A percentile compares a stretch with the other conserved stretches of the same genome.
Evolutionary conservation across 1,140 invertebrate genomes (phyloP).

Genomic region (Linepithema humile): DNA sequence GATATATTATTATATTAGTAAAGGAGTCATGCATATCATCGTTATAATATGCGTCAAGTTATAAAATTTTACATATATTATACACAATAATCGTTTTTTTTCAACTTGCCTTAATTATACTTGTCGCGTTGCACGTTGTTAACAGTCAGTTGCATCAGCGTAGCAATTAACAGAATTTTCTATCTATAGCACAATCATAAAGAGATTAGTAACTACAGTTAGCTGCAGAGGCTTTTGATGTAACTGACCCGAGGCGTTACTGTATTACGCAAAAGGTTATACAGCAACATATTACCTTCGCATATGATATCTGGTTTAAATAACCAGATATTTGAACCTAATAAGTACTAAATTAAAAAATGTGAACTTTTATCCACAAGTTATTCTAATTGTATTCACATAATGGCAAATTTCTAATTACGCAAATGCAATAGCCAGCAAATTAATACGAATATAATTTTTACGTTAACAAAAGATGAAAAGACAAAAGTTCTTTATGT

Average conservation of each 20-base stretch:
- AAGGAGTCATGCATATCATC: neutral
- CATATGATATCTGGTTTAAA: neutral
- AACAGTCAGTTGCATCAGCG: neutral
- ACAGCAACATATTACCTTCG: neutral
- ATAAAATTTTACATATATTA: no score
- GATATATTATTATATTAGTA: neutral
- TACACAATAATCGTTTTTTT: no score
- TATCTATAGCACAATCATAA: neutral
- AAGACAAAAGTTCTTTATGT: no score
- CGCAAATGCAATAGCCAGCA: no score
- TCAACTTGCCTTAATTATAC: neutral
- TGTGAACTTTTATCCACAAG: no score
- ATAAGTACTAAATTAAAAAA: neutral
- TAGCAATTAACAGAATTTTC: neutral
- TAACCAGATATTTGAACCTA: neutral
- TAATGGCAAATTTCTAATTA: no score
- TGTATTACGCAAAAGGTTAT: neutral
- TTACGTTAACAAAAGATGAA: no score
- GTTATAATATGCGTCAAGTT: neutral
- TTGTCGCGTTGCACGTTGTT: neutral
- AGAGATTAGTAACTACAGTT: slow-evolving; percentile 12
- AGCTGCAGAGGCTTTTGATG: neutral
- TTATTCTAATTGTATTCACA: no score
- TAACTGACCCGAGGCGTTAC: neutral
- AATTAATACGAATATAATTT: no score